Percentiles rank a stretch among this genome's conserved stretches.
Conservation (phyloP, 2,797 vertebrate genomes). For the Valencia hispanica region DNA sequence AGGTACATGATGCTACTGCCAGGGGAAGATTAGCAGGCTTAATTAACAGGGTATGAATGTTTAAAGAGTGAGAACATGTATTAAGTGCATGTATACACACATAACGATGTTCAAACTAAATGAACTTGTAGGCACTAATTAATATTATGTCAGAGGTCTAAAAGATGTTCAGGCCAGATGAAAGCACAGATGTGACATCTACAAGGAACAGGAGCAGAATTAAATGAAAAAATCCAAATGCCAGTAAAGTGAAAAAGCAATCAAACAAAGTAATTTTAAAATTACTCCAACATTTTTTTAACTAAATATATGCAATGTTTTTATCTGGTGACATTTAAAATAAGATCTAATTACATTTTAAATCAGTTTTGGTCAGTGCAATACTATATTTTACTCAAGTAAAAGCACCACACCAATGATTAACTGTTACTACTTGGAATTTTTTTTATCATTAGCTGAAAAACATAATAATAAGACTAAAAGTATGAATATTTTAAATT, state of each 20-base stretch:
- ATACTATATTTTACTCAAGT: not conserved
- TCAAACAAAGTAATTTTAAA: not conserved
- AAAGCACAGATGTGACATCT: constrained; percentile 85
- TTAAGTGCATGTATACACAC: constrained; percentile 75
- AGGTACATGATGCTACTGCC: constrained; percentile 98
- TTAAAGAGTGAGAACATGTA: constrained; percentile 85
- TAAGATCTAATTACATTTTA: not conserved
- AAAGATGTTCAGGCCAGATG: constrained; percentile 93
- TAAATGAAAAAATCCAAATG: constrained; percentile 15
- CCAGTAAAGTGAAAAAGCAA: not conserved
- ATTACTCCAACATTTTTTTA: not conserved
- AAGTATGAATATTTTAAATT: not conserved
- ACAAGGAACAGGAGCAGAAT: constrained; percentile 73
- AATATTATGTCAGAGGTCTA: constrained; percentile 92
- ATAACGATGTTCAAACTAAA: constrained; percentile 90
- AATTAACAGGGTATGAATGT: constrained; percentile 99
- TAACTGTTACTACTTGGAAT: not conserved
- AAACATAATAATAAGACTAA: not conserved
- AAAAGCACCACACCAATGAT: not conserved
- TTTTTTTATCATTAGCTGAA: not conserved
- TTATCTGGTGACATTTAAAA: not conserved
- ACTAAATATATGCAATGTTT: not conserved
- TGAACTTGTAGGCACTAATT: constrained; percentile 97
- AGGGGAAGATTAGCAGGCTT: constrained; percentile 98
- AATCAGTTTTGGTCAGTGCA: not conserved